Conservation (phyloP, 2,113 vertebrate genomes). For the Strix aluco region DNA sequence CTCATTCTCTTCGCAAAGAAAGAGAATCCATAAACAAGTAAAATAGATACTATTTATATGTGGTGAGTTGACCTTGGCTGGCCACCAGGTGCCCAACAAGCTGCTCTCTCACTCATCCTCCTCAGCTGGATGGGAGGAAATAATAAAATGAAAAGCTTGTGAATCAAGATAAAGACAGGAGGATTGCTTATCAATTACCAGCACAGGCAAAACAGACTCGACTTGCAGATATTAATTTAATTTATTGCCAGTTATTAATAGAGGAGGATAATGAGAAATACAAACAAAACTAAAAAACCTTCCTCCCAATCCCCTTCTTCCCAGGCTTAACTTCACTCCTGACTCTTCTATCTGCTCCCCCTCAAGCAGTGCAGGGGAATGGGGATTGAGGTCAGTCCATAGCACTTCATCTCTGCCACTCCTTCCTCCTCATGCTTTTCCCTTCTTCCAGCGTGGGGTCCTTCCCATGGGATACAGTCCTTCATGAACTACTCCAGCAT, state of each 20-base stretch:
- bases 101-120: rapidly evolving
- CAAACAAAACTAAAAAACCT: background rate
- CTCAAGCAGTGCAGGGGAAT: background rate
- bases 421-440: background rate
- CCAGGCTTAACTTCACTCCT: background rate
- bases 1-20: background rate
- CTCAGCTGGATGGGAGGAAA: background rate
- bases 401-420: background rate
- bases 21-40: background rate
- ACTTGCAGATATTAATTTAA: background rate
- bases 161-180: background rate
- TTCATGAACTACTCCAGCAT: background rate
- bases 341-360: background rate
- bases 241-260: background rate
- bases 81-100: background rate
- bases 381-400: background rate
- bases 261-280: background rate
- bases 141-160: background rate
- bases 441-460: background rate
- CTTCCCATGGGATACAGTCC: background rate
- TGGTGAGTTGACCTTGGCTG: background rate
- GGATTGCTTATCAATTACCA: background rate
- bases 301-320: rapidly evolving
- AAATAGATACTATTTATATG: background rate
- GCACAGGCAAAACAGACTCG: background rate